Conservation (phyloP, 2,888 invertebrate genomes). For the Nomada lathburiana region DNA sequence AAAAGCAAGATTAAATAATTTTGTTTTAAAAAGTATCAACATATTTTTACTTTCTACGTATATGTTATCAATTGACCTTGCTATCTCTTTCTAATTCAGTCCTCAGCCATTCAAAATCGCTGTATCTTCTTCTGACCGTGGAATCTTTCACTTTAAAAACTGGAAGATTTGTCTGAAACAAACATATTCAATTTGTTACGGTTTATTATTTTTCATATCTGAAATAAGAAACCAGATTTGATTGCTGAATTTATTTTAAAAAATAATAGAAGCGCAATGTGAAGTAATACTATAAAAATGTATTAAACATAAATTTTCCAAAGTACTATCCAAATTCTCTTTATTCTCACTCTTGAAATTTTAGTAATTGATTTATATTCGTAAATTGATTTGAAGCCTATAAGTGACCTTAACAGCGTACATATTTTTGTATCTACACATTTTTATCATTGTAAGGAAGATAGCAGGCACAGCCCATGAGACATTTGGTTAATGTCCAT, state of each 20-base stretch:
- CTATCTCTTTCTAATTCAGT: slow-evolving; percentile 99
- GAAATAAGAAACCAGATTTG: background rate
- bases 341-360: background rate
- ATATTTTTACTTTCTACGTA: background rate
- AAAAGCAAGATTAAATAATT: background rate
- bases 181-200: slow-evolving; percentile 66
- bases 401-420: slow-evolving; percentile 14
- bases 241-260: background rate
- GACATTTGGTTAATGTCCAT: slow-evolving; percentile 31
- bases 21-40: background rate
- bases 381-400: slow-evolving; percentile 21
- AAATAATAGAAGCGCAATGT: background rate
- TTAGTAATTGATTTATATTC: background rate
- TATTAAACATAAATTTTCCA: background rate
- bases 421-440: slow-evolving; percentile 46
- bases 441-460: slow-evolving; percentile 60
- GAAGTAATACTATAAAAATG: background rate
- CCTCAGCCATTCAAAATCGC: slow-evolving; percentile 99
- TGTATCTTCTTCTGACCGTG: slow-evolving; percentile 97
- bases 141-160: slow-evolving; percentile 99
- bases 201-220: background rate
- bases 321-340: background rate
- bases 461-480: slow-evolving; percentile 67
- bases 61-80: slow-evolving; percentile 88
- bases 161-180: slow-evolving; percentile 98